These are phyloP conservation scores for Cacatua alba DNA, from an alignment of 2,113 vertebrate genomes.

Conservation along the genomic window DNA sequence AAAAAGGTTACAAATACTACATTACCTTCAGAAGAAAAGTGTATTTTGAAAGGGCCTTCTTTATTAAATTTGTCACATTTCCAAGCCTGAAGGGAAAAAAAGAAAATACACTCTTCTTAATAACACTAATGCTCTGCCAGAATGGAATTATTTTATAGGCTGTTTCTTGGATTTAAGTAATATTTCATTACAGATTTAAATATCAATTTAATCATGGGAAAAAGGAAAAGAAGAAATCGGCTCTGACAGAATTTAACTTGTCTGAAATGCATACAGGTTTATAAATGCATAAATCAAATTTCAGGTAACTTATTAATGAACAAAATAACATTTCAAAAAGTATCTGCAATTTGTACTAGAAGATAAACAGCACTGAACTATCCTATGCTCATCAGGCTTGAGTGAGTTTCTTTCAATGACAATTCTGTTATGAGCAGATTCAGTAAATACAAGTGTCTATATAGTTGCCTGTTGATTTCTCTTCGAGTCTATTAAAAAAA, in stretches of 20 bases:
- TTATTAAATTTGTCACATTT: background rate
- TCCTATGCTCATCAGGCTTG: background rate
- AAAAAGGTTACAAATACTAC: background rate
- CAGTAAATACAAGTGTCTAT: background rate
- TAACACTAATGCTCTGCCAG: background rate
- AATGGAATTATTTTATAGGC: background rate
- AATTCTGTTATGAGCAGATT: background rate
- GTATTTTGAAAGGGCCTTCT: background rate
- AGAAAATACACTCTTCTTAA: background rate
- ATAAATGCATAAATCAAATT: background rate
- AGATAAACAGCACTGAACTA: background rate
- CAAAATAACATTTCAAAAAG: slow-evolving; percentile 3
- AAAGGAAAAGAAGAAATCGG: background rate
- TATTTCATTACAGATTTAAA: background rate
- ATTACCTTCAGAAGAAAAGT: background rate
- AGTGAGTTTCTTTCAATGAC: background rate
- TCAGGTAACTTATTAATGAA: background rate
- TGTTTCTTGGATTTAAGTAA: background rate
- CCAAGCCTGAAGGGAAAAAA: background rate
- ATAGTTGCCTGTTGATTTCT: background rate
- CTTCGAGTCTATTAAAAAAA: background rate
- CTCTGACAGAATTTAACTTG: background rate
- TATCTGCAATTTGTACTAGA: background rate
- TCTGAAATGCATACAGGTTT: background rate
- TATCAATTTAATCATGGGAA: background rate